Evolutionary conservation across 1,140 invertebrate species (phyloP), one percentile per base, ranked within the genome.

Genomic region (Bicyclus anynana): DNA sequence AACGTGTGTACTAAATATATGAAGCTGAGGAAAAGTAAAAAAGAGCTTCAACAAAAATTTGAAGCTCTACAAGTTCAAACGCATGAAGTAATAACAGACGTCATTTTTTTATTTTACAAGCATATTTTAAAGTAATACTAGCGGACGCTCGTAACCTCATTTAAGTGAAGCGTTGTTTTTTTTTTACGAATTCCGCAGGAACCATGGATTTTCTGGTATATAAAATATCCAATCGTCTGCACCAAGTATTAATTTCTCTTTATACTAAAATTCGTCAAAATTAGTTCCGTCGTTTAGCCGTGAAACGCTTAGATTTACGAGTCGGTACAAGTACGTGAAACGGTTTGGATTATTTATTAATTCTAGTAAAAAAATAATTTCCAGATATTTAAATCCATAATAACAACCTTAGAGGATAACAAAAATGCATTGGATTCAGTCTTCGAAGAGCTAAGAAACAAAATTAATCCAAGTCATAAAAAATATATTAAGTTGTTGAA

Each of bases 1-100:
- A 67, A 67, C 38, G 63, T 73, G 33, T 64, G 70, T 50, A 52
- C 21, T 10, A 73, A 73, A 61, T 73, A 65, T 59, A 52, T 73
- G 12, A 73, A 73, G 57, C 61, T 73, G 1, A 73, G 65, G 55
- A 49, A 57, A 17, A 59, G 44, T 47, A 73, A 73, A 65, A 47
- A 23, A 26, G 16, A 9, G 7, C 29, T 73, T n/a, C 59, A 63
- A 21, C 62, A 65, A 16, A 65, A 59, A 47, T 27, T 65, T n/a
- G n/a, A 48, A 18, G 46, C 52, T 18, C 33, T 73, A 37, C 64
- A 73, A 29, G 38, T 17, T 7, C 37, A 67, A 23, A 65, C 35
- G 17, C 54, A 62, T 56, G 56, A 62, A 58, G 68, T 71, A 60
- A 7, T n/a, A n/a, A n/a, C n/a, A n/a, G n/a, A n/a, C n/a, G n/a